These are phyloP conservation scores for Salpingus planirostris DNA, from an alignment of 2,888 invertebrate species.

Conservation along the genomic window DNA sequence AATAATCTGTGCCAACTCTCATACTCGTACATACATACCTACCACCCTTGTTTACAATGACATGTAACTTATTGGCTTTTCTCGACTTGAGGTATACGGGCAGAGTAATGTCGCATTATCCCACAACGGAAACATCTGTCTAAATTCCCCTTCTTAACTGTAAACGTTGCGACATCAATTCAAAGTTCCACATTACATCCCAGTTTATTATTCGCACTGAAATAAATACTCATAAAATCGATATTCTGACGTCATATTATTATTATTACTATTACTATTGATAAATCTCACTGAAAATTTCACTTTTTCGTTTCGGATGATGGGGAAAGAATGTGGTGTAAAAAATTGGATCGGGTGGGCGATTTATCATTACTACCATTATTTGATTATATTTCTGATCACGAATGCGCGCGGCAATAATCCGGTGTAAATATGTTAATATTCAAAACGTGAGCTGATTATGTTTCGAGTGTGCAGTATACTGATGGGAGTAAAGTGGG, in stretches of 20 bases:
- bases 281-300: too few species aligned
- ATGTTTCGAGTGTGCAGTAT: slow-evolving; percentile 19
- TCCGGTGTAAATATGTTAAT: slow-evolving; percentile 22
- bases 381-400: slow-evolving; percentile 15
- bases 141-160: neutral
- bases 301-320: too few species aligned
- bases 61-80: slow-evolving; percentile 31
- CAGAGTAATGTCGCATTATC: slow-evolving; percentile 20
- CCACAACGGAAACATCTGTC: neutral
- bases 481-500: slow-evolving; percentile 11
- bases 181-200: too few species aligned
- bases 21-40: too few species aligned
- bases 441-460: slow-evolving; percentile 23
- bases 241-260: too few species aligned
- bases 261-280: too few species aligned
- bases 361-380: too few species aligned
- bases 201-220: neutral
- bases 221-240: too few species aligned
- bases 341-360: too few species aligned
- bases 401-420: slow-evolving; percentile 18
- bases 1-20: slow-evolving; percentile 37
- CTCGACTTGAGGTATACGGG: too few species aligned
- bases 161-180: neutral
- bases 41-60: slow-evolving; percentile 37
- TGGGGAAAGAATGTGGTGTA: too few species aligned